These are phyloP conservation scores for Camponotus floridanus DNA, from an alignment of 1,140 invertebrate species.

Conservation along the genomic window DNA sequence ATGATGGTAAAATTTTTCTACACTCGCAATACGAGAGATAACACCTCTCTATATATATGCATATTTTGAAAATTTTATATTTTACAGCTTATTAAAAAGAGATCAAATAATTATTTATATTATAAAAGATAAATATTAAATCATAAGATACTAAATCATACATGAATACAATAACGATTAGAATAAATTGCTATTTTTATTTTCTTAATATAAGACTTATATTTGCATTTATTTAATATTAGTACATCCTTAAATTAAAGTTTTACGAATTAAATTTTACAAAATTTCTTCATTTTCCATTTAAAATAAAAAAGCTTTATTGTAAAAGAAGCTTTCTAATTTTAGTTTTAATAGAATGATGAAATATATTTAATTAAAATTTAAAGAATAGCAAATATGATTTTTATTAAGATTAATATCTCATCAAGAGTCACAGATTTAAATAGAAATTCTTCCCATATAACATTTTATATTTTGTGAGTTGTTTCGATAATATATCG, in stretches of 20 bases:
- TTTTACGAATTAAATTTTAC: neutral
- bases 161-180: neutral
- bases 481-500: neutral
- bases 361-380: neutral
- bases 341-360: neutral
- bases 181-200: neutral
- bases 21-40: constrained; percentile 25
- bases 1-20: constrained; percentile 44
- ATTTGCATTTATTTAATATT: neutral
- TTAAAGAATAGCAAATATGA: neutral
- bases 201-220: neutral
- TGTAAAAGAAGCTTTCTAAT: neutral
- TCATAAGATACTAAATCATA: too few relatives aligned
- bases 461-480: neutral
- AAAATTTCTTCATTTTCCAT: neutral
- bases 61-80: neutral
- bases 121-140: too few relatives aligned
- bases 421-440: neutral
- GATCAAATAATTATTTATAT: too few relatives aligned
- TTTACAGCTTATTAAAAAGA: too few relatives aligned
- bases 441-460: neutral
- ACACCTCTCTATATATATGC: neutral
- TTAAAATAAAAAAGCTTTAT: neutral
- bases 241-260: neutral
- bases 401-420: neutral